Evolutionary conservation across 2,888 invertebrate genomes (phyloP), one percentile per base, ranked within the genome.

Genomic region (Ernsta delagoae): DNA sequence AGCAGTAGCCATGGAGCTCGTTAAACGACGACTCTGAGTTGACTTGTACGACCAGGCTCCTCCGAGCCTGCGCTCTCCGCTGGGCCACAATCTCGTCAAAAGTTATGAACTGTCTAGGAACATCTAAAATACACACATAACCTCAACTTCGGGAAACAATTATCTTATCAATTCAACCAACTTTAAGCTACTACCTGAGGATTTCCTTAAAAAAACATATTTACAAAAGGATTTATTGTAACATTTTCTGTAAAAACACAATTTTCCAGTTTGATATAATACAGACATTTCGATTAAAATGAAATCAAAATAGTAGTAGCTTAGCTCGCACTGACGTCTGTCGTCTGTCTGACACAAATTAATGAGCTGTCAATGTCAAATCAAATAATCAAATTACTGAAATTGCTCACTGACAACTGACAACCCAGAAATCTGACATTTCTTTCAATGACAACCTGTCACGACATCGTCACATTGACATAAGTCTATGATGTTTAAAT

Each of bases 41-140:
- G 1, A 97, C 96, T 90, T 97, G 97, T 5, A 98, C 95, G 43
- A 97, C 87, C 67, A 97, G 90, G 86, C 96, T 97, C 71, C 95
- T 94, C 63, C 87, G 88, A 0, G 97, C 97, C 83, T 97, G 94
- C 3, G 86, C 82, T 81, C 95, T 94, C 74, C 96, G 94, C 34
- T 87, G 85, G 50, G 89, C 84, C 57, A 96, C 87, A 73, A 95
- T 85, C 70, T 95, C 94, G 71, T 96, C 94, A 84, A 96, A 95
- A 5, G 87, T 81, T 50, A 81, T 72, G 76, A 90, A 89, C 73
- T 83, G 89, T 74, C 79, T 86, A 45, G 81, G 69, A 70, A 77
- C 75, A 84, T 86, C 92, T 92, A 78, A 74, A 77, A 78, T 61
- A 66, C 24, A 79, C 72, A 85, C 79, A 86, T 91, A 92, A 92